Conservation (phyloP, 2,113 vertebrate genomes). For the Nasalis larvatus region DNA sequence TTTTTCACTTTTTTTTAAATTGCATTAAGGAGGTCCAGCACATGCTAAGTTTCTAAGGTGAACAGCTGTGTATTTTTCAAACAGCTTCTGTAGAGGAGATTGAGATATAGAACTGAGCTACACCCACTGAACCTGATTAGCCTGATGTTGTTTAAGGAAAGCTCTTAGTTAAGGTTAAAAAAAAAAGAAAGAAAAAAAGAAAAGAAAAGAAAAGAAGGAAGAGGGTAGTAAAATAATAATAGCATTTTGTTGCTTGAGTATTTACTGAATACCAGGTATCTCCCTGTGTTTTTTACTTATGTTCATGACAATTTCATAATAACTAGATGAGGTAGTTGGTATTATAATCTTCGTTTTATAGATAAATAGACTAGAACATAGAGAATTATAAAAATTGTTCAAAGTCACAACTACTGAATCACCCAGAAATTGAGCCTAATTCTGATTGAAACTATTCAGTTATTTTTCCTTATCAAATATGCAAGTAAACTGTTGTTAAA, state of each 20-base stretch:
- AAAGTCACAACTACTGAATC: neutral
- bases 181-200: neutral
- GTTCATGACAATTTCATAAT: neutral
- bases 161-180: neutral
- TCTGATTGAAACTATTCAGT: neutral
- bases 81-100: neutral
- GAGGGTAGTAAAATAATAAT: neutral
- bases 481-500: neutral
- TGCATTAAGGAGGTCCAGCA: neutral
- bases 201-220: neutral
- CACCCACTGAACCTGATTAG: neutral
- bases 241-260: neutral
- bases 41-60: neutral
- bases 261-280: neutral
- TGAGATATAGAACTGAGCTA: neutral
- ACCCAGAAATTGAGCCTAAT: neutral
- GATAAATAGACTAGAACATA: neutral
- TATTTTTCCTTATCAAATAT: slow-evolving; percentile 15
- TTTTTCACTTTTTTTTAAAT: slow-evolving; percentile 44
- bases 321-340: neutral
- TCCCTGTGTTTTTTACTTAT: neutral
- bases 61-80: neutral
- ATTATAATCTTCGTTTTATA: neutral
- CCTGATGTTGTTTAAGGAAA: neutral
- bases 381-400: neutral